Conservation (phyloP, 2,113 vertebrate genomes). For the Archilochus colubris region DNA sequence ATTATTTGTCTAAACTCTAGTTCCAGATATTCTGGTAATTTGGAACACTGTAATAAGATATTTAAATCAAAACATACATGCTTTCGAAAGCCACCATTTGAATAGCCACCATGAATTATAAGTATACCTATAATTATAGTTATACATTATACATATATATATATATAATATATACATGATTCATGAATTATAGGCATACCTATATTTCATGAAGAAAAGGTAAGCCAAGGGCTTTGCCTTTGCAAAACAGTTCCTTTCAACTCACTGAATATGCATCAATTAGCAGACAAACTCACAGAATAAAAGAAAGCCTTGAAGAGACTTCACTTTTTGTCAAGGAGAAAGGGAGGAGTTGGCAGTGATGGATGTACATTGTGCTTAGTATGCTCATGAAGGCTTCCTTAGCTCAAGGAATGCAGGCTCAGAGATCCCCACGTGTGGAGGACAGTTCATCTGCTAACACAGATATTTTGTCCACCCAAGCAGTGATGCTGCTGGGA, state of each 20-base stretch:
- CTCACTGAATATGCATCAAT: neutral
- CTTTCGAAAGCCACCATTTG: neutral
- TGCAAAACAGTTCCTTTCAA: neutral
- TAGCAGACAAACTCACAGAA: neutral
- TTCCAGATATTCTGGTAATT: neutral
- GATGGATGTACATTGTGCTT: neutral
- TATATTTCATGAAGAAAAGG: neutral
- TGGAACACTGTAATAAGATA: neutral
- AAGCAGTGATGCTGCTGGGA: neutral
- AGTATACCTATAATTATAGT: no score
- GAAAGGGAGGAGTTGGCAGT: neutral
- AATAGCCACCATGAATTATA: no score
- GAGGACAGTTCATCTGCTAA: neutral
- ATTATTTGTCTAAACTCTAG: neutral
- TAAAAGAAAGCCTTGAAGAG: neutral
- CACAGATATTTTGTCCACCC: no score
- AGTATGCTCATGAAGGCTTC: neutral
- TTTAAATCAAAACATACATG: neutral
- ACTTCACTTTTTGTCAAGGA: neutral
- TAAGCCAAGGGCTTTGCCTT: neutral
- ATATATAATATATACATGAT: no score
- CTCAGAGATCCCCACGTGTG: neutral
- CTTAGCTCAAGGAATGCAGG: neutral
- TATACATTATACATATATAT: no score
- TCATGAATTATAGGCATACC: no score